phyloP scores from a whole-genome alignment of 2,113 vertebrate genomes.

The Spermophilus dauricus region DNA sequence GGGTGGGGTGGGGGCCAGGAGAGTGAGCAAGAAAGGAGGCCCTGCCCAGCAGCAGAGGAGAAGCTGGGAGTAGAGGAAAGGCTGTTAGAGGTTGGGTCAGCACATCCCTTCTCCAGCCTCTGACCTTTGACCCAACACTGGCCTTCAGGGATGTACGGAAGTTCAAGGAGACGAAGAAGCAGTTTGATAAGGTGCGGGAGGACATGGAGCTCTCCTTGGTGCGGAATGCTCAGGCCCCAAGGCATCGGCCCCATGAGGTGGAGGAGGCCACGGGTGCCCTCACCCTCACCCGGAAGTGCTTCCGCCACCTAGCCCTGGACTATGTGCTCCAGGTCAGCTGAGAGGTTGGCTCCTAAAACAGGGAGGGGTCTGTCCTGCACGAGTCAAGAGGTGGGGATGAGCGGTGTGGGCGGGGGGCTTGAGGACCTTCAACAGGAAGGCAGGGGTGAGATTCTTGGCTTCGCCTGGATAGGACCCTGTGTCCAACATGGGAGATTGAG shows the following conservation, averaged over 20 bases:
- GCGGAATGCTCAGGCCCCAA: constrained; percentile 97
- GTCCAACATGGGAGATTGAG: neutral
- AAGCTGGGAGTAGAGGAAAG: neutral
- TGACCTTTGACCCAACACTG: neutral
- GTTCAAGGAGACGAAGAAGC: constrained; percentile 99
- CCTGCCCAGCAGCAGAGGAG: neutral
- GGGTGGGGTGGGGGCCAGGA: too few species aligned
- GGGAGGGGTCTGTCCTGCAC: neutral
- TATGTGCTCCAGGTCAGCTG: constrained; percentile 96
- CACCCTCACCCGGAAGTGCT: constrained; percentile 96
- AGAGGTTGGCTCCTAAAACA: rapidly evolving
- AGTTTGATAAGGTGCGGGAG: constrained; percentile 96
- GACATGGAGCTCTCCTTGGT: constrained; percentile 97
- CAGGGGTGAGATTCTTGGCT: neutral
- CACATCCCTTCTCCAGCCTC: neutral
- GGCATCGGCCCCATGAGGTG: constrained; percentile 97
- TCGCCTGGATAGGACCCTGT: neutral
- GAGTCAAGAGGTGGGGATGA: neutral
- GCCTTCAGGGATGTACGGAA: constrained; percentile 94
- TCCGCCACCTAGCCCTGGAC: constrained; percentile 96
- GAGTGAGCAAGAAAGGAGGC: neutral
- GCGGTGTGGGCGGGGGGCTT: neutral
- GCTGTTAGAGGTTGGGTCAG: too few species aligned
- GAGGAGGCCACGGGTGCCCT: constrained; percentile 95
- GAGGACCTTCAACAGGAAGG: neutral